These are phyloP conservation scores for Erebia epiphron DNA, from an alignment of 2,888 invertebrate genomes.

Conservation along the genomic window DNA sequence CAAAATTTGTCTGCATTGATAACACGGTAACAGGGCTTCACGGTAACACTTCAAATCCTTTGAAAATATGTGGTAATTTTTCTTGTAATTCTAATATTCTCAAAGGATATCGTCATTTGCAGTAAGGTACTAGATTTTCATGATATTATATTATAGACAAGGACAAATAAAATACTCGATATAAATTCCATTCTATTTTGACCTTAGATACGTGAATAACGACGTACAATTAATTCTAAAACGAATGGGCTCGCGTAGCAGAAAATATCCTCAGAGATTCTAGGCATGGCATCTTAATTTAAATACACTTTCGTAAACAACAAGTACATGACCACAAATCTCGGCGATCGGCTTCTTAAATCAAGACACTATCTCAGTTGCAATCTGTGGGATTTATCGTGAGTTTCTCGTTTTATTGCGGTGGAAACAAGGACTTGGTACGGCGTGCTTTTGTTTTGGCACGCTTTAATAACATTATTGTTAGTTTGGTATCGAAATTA, in stretches of 20 bases:
- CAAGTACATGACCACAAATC: constrained; percentile 62
- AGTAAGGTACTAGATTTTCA: neutral
- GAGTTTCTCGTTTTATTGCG: constrained; percentile 50
- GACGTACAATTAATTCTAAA: constrained; percentile 25
- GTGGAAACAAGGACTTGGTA: constrained; percentile 30
- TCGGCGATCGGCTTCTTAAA: constrained; percentile 66
- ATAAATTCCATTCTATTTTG: constrained; percentile 27
- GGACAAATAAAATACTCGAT: neutral
- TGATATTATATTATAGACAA: neutral
- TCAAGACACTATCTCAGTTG: constrained; percentile 69
- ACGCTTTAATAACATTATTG: constrained; percentile 24
- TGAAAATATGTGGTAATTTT: no score
- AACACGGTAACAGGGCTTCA: no score
- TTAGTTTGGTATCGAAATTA: constrained; percentile 8
- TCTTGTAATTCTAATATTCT: no score
- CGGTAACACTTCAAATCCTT: no score
- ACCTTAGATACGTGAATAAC: constrained; percentile 32
- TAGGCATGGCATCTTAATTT: constrained; percentile 43
- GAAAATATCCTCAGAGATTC: constrained; percentile 41
- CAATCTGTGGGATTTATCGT: constrained; percentile 60
- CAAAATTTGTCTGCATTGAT: no score
- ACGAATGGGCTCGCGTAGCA: constrained; percentile 27
- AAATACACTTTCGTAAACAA: constrained; percentile 62
- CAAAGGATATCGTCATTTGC: neutral
- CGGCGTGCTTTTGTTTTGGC: constrained; percentile 22